Base-by-base conservation (phyloP, 2,113 vertebrate species). In the Mastomys coucha region DNA sequence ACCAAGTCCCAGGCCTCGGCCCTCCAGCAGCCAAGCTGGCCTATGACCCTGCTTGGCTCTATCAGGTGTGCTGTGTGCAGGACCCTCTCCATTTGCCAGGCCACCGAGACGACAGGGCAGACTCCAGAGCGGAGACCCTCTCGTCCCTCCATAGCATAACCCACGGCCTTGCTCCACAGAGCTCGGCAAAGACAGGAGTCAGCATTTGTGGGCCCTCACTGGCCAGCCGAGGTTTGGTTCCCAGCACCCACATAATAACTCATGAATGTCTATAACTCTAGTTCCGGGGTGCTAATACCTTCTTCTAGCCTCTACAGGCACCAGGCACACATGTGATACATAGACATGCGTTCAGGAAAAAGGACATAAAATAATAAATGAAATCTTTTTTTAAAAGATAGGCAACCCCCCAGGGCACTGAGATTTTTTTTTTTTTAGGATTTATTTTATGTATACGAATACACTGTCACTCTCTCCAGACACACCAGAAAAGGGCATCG, bases 21-120 rank as follows among this genome's bases (percentile, higher is more conserved):
- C 51, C 13, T 76, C 33, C 36, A 16, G 69, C 2, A 70, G 95
- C 88, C 20, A 1, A 26, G 10, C 17, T 20, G 12, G 28, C 22
- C 0, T 13, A 1, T 0, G 12, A 14, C 31, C 53, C 72, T 9
- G 8, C 11, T 0, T 5, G 16, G 39, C 22, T 72, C 42, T n/a
- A 63, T 17, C 26, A 45, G 56, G 20, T 13, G 51, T 51, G 11
- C 8, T 33, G 24, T 31, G 20, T 51, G 65, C 39, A 33, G 53
- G 26, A 26, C 16, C 4, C 53, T 69, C 31, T 26, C 76, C 42
- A 31, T 53, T 19, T 10, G 26, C 28, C 9, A 12, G 85, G 76
- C 39, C 77, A 45, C 2, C 0, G 28, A 65, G 76, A 36, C n/a
- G 11, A 1, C 45, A 45, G 26, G 12, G 36, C 14, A 17, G n/a